Base-by-base conservation (phyloP, 2,797 vertebrate species). In the Acipenser oxyrinchus region DNA sequence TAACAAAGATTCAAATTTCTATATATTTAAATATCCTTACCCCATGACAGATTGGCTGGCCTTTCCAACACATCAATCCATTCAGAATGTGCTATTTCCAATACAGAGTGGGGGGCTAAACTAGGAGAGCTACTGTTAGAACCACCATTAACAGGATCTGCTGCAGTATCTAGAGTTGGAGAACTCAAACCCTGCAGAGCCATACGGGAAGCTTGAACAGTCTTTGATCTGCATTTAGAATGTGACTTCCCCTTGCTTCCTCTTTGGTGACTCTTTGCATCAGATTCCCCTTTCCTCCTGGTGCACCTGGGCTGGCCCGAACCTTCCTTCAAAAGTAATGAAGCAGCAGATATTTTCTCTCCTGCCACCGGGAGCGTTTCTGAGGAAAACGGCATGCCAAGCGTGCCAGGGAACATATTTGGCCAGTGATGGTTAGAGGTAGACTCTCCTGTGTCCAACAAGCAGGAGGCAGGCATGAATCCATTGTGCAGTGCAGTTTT, bases 131-230 rank as follows among this genome's bases (percentile, higher is more conserved):
- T 53, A 11, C 15, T 7, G n/a, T 64, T 49, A 8, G 10, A 10
- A 49, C 67, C 15, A 18, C 15, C 15, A 18, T 18, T 18, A 18
- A 18, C 15, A 18, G 15, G 15, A 18, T 18, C 15, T 18, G 15
- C 15, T 18, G 15, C 15, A 18, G 1, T 1, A 18, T 18, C 15
- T 18, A 18, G 15, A 18, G 15, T 18, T 18, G 15, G 15, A 18
- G 15, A 18, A 18, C 15, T 18, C 15, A 18, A 18, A 1, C 15
- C 15, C 15, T 12, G 64, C 12, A 15, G 63, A 9, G 62, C 66
- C 48, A 69, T n/a, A 55, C 15, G 63, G 49, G 51, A 51, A 49
- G 8, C 6, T 69, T 69, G 68, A 59, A 70, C 72, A 37, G 61
- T 15, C 57, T 65, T 68, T 18, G 37, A 68, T 61, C 53, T 68